Evolutionary conservation across 2,888 invertebrate species (phyloP).

Genomic region (Syrista parreyssii): DNA sequence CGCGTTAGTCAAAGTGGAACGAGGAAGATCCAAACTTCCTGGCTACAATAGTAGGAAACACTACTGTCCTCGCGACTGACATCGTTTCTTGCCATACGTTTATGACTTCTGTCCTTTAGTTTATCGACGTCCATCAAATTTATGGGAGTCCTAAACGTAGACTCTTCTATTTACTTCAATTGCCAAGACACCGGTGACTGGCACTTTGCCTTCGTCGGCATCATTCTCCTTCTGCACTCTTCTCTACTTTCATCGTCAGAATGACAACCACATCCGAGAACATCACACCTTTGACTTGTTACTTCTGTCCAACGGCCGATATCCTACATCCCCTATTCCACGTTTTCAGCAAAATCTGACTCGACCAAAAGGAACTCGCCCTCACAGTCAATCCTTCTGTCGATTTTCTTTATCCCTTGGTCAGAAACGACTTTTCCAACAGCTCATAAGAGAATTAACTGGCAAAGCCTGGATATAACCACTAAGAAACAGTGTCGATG

Average conservation of each 20-base stretch:
- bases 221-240: background rate
- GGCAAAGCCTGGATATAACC: background rate
- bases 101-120: constrained; percentile 46
- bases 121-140: constrained; percentile 44
- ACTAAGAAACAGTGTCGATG: background rate
- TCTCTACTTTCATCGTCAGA: background rate
- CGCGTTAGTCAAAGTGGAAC: constrained; percentile 11
- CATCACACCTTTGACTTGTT: background rate
- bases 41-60: background rate
- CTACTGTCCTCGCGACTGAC: background rate
- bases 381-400: background rate
- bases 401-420: background rate
- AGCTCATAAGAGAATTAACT: background rate
- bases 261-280: background rate
- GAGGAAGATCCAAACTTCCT: background rate
- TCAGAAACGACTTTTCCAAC: background rate
- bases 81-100: constrained; percentile 24
- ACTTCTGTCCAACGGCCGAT: background rate
- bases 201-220: background rate
- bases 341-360: background rate
- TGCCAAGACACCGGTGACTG: background rate
- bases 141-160: constrained; percentile 38
- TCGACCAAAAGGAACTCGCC: background rate
- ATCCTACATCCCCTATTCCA: background rate
- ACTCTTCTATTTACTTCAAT: constrained; percentile 16